Base-by-base conservation (phyloP, 2,888 invertebrate species). In the Hemicrepidius hirtus region DNA sequence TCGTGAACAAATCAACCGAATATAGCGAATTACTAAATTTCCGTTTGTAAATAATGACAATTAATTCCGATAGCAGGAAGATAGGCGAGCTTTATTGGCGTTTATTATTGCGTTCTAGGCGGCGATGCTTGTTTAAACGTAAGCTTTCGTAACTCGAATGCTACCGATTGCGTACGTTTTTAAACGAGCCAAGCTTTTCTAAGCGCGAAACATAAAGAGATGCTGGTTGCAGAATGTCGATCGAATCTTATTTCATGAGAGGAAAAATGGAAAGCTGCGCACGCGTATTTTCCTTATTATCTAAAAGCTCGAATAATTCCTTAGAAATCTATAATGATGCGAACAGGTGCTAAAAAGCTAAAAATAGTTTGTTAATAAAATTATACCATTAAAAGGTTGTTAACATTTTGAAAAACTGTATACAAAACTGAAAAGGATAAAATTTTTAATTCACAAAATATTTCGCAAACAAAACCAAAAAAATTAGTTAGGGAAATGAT, bases 51-150 rank as follows among this genome's bases (percentile, higher is more conserved):
- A 64, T 32, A 35, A 32, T 16, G 49, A 28, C 32, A 55, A 55
- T 68, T 62, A 62, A n/a, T 62, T 50, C 24, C 64, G 62, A 72
- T 64, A 74, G 72, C 69, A 71, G 74, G 69, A 73, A 65, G 67
- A 72, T 68, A 55, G 37, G 53, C 65, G 73, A 77, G 77, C 77
- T 76, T 75, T 74, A 75, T 76, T 74, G 73, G 74, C 77, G 77
- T 78, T 79, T 78, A 78, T 77, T 77, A 76, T 75, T 72, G 62
- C 63, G 55, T 70, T 75, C 63, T 71, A 73, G 75, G 71, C 73
- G 67, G 70, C 73, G 73, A 66, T 68, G 64, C 70, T 64, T 57
- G 65, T 71, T 71, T 65, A 74, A 71, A 72, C 72, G 63, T 67
- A 68, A 74, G 72, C 66, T 74, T 74, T 74, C 64, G 46, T 21